A percentile compares a stretch with the other conserved stretches of the same genome.
Conservation (phyloP, 2,113 vertebrate species). For the Urocynchramus pylzowi region DNA sequence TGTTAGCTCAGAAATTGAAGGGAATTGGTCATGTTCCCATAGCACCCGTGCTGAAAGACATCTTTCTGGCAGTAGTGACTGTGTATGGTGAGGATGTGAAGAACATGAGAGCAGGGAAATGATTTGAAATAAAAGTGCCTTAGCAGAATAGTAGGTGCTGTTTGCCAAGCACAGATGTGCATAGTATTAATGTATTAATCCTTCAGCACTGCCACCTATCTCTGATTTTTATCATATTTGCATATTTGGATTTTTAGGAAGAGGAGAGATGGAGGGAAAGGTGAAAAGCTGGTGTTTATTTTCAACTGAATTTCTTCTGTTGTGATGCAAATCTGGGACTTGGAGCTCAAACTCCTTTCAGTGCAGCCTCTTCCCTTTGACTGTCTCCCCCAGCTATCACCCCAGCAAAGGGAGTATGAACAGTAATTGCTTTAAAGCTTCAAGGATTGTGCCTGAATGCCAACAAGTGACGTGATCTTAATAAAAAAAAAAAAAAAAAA, state of each 20-base stretch:
- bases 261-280: background rate
- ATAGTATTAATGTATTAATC: background rate
- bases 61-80: background rate
- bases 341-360: background rate
- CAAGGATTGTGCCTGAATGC: constrained; percentile 21
- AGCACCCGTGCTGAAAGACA: constrained; percentile 7
- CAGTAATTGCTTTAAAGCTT: constrained; percentile 3
- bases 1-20: background rate
- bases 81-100: constrained; percentile 10
- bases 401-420: background rate
- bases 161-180: background rate
- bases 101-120: background rate
- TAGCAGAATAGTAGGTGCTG: background rate
- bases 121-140: constrained; percentile 21
- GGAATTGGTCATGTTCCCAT: background rate
- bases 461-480: constrained; percentile 33
- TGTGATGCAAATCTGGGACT: background rate
- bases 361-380: background rate
- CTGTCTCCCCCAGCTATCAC: background rate
- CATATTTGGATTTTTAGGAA: background rate
- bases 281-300: background rate
- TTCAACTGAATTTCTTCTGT: background rate
- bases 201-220: background rate
- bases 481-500: background rate
- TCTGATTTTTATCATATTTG: background rate